Base-by-base conservation (phyloP, 2,113 vertebrate species). In the Nothocercus nigrocapillus region DNA sequence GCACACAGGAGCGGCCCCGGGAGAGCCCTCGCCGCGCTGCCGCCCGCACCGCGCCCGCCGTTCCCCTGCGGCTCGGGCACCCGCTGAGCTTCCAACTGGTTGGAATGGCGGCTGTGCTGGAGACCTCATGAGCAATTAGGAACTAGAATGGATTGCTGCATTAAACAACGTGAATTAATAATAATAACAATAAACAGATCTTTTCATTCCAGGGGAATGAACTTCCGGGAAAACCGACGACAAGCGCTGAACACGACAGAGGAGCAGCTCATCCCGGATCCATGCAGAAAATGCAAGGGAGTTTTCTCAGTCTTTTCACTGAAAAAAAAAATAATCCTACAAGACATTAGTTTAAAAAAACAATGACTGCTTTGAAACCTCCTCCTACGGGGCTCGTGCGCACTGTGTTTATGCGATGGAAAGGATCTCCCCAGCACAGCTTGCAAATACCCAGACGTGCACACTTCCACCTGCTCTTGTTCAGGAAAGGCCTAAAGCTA, bases 51-150 rank as follows among this genome's bases (percentile, higher is more conserved):
- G 44, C 44, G 44, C 44, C 44, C 44, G 44, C 6, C 15, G 44
- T 6, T 44, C 44, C 15, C 44, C 44, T 5, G 42, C 12, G 15
- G 44, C 44, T 44, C 44, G 15, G 15, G 16, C 44, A 44, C 44
- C 44, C 44, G 44, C 44, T 16, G 44, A 44, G 47, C 47, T 95
- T 96, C 59, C 95, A 89, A 89, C 97, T 94, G 97, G 89, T 76
- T 80, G 5, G 94, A 59, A 85, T 87, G 79, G 42, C 77, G 86
- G 86, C 58, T 96, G 95, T 95, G 88, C 17, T 94, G 88, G 73
- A 94, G 95, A 95, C 51, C 89, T 90, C 83, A 88, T 1, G 3
- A 87, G 81, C 92, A 97, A 96, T 95, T 96, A 95, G 42, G 64
- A 90, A 82, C 59, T 49, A 67, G 82, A 97, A 96, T 62, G 53